These are phyloP conservation scores for Cryptus viduatorius DNA, from an alignment of 2,888 invertebrate genomes.

Conservation along the genomic window DNA sequence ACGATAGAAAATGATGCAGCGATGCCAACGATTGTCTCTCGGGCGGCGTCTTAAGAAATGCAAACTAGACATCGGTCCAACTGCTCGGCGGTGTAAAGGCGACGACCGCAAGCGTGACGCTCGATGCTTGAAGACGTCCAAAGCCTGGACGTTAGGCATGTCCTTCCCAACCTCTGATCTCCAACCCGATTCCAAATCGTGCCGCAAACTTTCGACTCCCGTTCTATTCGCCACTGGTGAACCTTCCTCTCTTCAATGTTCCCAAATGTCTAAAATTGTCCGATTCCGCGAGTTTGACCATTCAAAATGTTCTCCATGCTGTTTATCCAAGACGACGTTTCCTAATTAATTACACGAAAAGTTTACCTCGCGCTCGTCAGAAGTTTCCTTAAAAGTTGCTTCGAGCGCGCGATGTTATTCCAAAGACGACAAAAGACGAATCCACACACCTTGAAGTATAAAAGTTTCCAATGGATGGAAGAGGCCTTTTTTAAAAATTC, in stretches of 20 bases:
- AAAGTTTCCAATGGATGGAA: conserved; percentile 11
- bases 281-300: not conserved
- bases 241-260: not conserved
- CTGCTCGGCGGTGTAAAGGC: conserved; percentile 42
- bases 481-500: conserved; percentile 47
- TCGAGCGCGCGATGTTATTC: not conserved
- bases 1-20: not conserved
- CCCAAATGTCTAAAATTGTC: not conserved
- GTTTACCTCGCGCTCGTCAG: not conserved
- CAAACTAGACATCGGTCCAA: conserved; percentile 42
- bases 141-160: conserved; percentile 25
- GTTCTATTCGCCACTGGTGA: conserved; percentile 3
- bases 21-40: not conserved
- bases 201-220: conserved; percentile 20
- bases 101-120: conserved; percentile 53
- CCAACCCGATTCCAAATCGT: conserved; percentile 6
- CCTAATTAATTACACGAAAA: conserved; percentile 6
- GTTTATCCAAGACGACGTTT: not conserved
- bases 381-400: conserved; percentile 11
- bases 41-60: not conserved
- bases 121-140: conserved; percentile 20
- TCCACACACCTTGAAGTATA: conserved; percentile 13
- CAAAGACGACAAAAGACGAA: conserved; percentile 28
- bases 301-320: not conserved
- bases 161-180: not conserved